Base-by-base conservation (phyloP, 2,113 vertebrate species). In the Phycodurus eques region DNA sequence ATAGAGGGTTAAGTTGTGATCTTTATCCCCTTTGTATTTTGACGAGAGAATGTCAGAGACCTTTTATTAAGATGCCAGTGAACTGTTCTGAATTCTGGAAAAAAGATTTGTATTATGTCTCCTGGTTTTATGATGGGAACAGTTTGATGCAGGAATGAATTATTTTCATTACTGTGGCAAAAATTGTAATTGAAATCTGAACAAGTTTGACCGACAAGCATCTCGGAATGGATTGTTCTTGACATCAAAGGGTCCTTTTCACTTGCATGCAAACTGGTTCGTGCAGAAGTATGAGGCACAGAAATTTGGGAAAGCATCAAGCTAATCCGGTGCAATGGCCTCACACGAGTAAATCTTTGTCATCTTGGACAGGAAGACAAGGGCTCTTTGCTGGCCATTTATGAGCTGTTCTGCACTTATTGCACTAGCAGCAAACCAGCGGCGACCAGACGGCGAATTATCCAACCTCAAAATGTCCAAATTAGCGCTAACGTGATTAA, bases 381-480 rank as follows among this genome's bases (percentile, higher is more conserved):
- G 43, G 43, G 63, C 43, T 66, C 43, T 66, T 47, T 66, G 63
- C 43, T 12, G n/a, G 12, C 63, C 63, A 22, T 27, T 47, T 46
- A 46, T 43, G 11, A 27, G 42, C n/a, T 46, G 12, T 43, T 15
- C 43, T 22, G 43, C 63, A 66, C 63, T 66, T 66, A 66, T 31
- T 66, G 63, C 4, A 43, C 63, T 15, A 22, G 63, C 42, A 47
- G 64, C 64, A 46, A 66, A 66, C 13, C 64, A 66, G 64, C n/a
- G 22, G 44, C 22, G 44, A 66, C 64, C 64, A 27, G 64, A 66
- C 64, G 44, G 43, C 44, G 64, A 66, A 66, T 66, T 66, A 66
- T 66, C 64, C 64, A 66, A 66, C 64, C 64, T 47, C 64, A 66
- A 66, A 66, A 66, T 66, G 64, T 66, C 64, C 44, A 66, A 66